phyloP scores from a whole-genome alignment of 2,888 invertebrate genomes.

The Lacanobia wlatinum region DNA sequence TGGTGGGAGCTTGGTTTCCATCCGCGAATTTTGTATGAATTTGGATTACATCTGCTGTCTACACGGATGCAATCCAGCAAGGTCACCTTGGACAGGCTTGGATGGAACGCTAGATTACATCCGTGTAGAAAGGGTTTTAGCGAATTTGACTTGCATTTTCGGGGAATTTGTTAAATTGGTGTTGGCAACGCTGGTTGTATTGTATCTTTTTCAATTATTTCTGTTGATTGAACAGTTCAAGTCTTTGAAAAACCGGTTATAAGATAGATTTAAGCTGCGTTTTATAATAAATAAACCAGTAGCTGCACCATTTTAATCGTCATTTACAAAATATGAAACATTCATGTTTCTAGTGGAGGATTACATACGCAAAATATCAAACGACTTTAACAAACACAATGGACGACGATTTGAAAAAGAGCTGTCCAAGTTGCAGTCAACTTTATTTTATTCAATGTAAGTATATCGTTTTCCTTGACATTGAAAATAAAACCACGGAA shows the following conservation, averaged over 20 bases:
- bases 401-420: slow-evolving; percentile 79
- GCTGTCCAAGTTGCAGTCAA: slow-evolving; percentile 86
- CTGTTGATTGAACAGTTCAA: background rate
- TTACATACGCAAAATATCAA: background rate
- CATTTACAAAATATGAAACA: background rate
- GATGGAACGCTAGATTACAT: too few species aligned
- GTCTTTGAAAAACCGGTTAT: slow-evolving; percentile 7
- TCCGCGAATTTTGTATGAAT: too few species aligned
- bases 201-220: background rate
- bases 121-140: too few species aligned
- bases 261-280: background rate
- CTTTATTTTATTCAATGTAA: slow-evolving; percentile 81
- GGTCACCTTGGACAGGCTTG: too few species aligned
- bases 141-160: too few species aligned
- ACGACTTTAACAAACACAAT: slow-evolving; percentile 65
- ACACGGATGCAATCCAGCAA: too few species aligned
- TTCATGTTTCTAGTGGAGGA: background rate
- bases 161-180: too few species aligned
- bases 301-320: background rate
- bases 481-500: background rate
- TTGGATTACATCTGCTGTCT: too few species aligned
- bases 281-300: background rate
- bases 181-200: too few species aligned
- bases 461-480: slow-evolving; percentile 58
- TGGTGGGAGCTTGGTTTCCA: too few species aligned